phyloP scores from a whole-genome alignment of 2,113 vertebrate genomes.

The Himantopus leucocephalus region DNA sequence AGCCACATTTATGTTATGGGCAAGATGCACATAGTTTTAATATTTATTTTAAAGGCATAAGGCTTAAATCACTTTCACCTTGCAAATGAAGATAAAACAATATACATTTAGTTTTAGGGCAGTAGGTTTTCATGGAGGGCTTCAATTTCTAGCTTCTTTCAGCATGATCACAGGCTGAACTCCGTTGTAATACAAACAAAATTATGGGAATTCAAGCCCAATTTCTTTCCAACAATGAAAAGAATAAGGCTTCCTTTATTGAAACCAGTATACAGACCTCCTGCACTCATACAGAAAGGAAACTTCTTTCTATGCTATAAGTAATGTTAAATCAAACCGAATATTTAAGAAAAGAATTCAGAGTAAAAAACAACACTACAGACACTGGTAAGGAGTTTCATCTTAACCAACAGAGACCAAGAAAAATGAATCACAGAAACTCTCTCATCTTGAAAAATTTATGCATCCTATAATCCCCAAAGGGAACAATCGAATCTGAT shows the following conservation, averaged over 20 bases:
- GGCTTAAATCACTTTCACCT: neutral
- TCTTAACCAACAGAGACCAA: neutral
- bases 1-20: neutral
- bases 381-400: neutral
- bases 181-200: neutral
- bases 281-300: neutral
- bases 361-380: neutral
- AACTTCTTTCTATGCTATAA: neutral
- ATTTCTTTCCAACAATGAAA: neutral
- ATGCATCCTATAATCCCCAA: constrained; percentile 32
- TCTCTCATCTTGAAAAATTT: constrained; percentile 36
- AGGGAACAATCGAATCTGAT: neutral
- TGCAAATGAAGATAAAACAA: neutral
- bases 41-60: neutral
- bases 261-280: neutral
- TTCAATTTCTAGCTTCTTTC: neutral
- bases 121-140: neutral
- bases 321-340: neutral
- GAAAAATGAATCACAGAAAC: constrained; percentile 44
- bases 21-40: neutral
- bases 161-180: neutral
- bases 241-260: neutral
- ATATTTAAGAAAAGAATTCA: neutral
- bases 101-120: neutral
- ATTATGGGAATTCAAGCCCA: neutral